Base-by-base conservation (phyloP, 2,888 invertebrate genomes). In the Ypsolopha scabrella region DNA sequence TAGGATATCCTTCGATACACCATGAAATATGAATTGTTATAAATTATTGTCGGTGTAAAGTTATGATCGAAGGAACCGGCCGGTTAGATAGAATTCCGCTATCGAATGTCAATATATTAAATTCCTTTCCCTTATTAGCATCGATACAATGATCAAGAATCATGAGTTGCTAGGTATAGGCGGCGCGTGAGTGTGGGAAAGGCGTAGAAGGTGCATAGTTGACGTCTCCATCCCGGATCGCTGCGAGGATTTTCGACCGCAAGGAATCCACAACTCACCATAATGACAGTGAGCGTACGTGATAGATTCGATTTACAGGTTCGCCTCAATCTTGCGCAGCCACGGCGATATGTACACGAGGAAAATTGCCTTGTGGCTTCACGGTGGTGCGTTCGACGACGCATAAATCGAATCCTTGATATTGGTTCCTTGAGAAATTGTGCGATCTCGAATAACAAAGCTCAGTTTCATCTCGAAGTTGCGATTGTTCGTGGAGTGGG, bases 231-330 rank as follows among this genome's bases (percentile, higher is more conserved):
- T 38, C 56, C 53, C 56, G 57, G 54, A 58, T 57, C 56, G 56
- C 61, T 60, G 65, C 60, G 60, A 63, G 60, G 62, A 63, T 63
- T 64, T 68, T 66, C 65, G 72, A 80, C 79, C 81, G 72, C 80
- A 80, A 75, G 75, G 70, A 74, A 75, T 75, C 67, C 66, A 65
- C 65, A 63, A 65, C 67, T 65, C 64, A 65, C 70, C 65, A 66
- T 79, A 80, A 79, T 80, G 75, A 75, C 70, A 67, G 73, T 67
- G 67, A 65, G 68, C 64, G 75, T 72, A 78, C 80, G 76, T 80
- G 77, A 79, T 80, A 77, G 75, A 80, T 83, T 77, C 72, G 71
- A 76, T 83, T 82, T 83, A 80, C 79, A 79, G 80, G 75, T 83
- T 81, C 64, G 65, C 70, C 76, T 74, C 74, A 78, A 82, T 80